These are phyloP conservation scores for Brachyopa scutellaris DNA, from an alignment of 2,888 invertebrate species.

Conservation along the genomic window DNA sequence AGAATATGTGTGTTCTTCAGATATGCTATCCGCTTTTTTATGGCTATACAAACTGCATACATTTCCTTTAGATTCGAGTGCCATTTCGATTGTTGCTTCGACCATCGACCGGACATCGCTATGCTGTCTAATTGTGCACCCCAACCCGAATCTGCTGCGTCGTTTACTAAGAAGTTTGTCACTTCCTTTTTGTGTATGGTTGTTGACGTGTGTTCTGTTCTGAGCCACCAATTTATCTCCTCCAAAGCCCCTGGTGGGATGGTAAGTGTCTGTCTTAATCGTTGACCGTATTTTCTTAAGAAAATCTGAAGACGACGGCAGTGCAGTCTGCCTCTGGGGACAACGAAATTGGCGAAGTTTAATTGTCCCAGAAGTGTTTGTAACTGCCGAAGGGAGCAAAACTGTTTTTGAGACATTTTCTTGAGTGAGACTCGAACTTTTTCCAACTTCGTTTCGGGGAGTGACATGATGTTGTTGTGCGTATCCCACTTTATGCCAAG, in stretches of 20 bases:
- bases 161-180: too few species aligned
- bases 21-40: too few species aligned
- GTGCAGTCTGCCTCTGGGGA: conserved; percentile 8
- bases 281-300: not conserved
- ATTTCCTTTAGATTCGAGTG: conserved; percentile 25
- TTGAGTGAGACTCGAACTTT: not conserved
- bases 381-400: not conserved
- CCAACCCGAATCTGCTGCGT: conserved; percentile 20
- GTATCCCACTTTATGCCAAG: not conserved
- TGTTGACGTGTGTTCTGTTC: not conserved
- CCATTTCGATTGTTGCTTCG: not conserved
- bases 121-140: conserved; percentile 16
- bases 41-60: conserved; percentile 4
- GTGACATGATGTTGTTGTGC: not conserved
- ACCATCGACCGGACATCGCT: conserved; percentile 14
- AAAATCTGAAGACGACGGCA: conserved; percentile 16
- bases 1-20: conserved; percentile 24
- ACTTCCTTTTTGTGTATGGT: too few species aligned
- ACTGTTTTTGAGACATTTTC: not conserved
- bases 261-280: not conserved
- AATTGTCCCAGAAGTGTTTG: not conserved
- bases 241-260: conserved; percentile 7
- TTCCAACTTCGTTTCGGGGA: too few species aligned
- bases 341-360: conserved; percentile 1
- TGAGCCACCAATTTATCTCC: conserved; percentile 1